phyloP scores from a whole-genome alignment of 2,888 invertebrate species.

The Tolmerus cingulatus region DNA sequence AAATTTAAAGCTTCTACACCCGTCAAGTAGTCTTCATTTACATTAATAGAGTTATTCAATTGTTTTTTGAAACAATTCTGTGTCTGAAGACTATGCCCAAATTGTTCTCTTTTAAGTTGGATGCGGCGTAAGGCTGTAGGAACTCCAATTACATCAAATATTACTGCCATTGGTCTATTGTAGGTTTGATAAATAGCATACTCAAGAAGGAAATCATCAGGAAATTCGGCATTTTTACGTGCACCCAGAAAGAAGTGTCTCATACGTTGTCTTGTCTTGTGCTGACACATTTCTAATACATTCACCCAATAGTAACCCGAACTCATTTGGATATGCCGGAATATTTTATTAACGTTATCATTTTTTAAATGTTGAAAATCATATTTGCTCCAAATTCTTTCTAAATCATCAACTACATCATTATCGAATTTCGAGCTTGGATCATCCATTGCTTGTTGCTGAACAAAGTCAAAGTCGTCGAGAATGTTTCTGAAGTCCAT shows the following conservation, averaged over 20 bases:
- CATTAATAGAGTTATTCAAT: background rate
- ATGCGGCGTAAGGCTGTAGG: background rate
- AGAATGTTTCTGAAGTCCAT: background rate
- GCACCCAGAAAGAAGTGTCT: background rate
- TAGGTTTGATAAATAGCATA: background rate
- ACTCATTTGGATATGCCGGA: background rate
- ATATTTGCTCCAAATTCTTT: background rate
- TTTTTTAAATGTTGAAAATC: background rate
- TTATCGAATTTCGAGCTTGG: background rate
- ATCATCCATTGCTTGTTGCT: background rate
- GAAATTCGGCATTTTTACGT: background rate
- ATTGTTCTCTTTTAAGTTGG: background rate
- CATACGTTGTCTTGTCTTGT: background rate
- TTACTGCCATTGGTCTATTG: background rate
- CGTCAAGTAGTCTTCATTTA: background rate
- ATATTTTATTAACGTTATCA: background rate
- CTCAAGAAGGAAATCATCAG: background rate
- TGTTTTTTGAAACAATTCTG: background rate
- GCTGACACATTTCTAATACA: background rate
- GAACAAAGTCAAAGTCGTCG: background rate
- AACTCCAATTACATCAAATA: slow-evolving; percentile 9
- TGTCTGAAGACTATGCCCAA: background rate
- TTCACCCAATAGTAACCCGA: background rate
- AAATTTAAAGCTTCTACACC: background rate
- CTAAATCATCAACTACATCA: background rate